Conservation (phyloP, 2,113 vertebrate genomes). For the Progne subis region DNA sequence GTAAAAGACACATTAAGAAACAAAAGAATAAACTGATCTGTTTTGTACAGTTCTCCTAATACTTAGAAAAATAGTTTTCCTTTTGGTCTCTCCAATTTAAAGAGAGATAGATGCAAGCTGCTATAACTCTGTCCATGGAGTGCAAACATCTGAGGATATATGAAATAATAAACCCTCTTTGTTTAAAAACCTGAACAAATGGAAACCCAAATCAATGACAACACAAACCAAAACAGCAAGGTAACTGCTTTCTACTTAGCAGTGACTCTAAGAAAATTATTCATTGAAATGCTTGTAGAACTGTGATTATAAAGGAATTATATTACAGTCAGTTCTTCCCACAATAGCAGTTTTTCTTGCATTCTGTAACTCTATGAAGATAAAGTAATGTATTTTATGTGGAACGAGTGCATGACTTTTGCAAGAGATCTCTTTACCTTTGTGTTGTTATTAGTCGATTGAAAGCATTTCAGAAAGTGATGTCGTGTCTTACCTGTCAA, state of each 20-base stretch:
- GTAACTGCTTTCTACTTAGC: background rate
- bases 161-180: background rate
- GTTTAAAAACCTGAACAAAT: background rate
- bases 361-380: background rate
- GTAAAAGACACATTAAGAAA: background rate
- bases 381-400: rapidly evolving
- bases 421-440: background rate
- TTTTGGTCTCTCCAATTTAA: background rate
- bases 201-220: background rate
- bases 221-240: background rate
- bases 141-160: background rate
- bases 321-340: background rate
- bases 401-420: rapidly evolving
- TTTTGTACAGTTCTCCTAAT: background rate
- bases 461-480: background rate
- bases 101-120: background rate
- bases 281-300: background rate
- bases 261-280: background rate
- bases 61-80: background rate
- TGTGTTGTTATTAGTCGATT: background rate
- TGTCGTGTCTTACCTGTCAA: background rate
- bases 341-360: background rate
- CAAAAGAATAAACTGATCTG: background rate
- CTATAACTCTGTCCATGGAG: background rate
- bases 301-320: background rate